phyloP scores from a whole-genome alignment of 2,888 invertebrate species.

The Leucoma salicis region DNA sequence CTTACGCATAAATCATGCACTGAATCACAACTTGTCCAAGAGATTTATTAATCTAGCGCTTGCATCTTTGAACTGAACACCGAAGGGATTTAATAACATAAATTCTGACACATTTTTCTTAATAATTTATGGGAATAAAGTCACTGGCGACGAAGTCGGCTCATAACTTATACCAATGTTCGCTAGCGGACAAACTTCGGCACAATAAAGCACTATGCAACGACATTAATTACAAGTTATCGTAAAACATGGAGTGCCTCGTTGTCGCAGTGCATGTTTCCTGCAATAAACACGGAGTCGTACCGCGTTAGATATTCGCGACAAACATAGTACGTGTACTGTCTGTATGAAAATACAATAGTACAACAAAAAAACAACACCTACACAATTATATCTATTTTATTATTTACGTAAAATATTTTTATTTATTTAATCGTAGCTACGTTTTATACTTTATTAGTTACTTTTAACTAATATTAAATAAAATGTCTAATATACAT shows the following conservation, averaged over 20 bases:
- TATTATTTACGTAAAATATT: no score
- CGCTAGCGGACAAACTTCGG: slow-evolving; percentile 46
- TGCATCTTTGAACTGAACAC: slow-evolving; percentile 35
- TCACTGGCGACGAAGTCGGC: slow-evolving; percentile 47
- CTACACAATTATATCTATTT: no score
- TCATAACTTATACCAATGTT: slow-evolving; percentile 52
- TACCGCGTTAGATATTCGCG: slow-evolving; percentile 28
- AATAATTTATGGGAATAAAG: slow-evolving; percentile 49
- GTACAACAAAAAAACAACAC: no score
- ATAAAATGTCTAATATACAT: no score
- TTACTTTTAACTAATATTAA: no score
- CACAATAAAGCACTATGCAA: slow-evolving; percentile 63
- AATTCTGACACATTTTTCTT: slow-evolving; percentile 52
- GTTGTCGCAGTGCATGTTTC: slow-evolving; percentile 38
- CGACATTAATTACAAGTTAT: slow-evolving; percentile 71
- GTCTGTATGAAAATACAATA: no score
- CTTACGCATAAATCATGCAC: slow-evolving; percentile 29
- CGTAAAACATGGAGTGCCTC: slow-evolving; percentile 54
- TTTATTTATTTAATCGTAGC: no score
- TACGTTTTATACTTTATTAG: no score
- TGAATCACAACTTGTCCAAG: slow-evolving; percentile 33
- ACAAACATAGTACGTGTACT: slow-evolving; percentile 11
- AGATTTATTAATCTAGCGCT: slow-evolving; percentile 31
- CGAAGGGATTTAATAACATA: slow-evolving; percentile 41
- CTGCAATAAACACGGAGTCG: slow-evolving; percentile 38